Percentiles rank a stretch among this genome's conserved stretches.
These are phyloP conservation scores for Florisuga fusca DNA, from an alignment of 2,797 vertebrate genomes.

Conservation along the genomic window DNA sequence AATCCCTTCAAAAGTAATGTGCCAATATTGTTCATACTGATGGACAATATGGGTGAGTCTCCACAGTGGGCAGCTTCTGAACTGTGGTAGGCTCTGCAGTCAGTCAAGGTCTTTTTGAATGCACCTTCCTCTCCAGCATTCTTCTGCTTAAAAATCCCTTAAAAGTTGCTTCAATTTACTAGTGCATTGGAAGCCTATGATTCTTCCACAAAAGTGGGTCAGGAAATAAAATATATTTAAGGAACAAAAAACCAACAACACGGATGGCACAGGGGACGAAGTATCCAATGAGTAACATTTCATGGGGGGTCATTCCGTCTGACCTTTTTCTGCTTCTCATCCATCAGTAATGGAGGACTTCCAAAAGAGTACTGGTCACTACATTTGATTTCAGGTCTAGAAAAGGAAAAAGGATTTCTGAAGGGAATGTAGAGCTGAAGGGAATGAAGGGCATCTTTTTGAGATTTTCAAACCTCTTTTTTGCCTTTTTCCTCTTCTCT, in stretches of 20 bases:
- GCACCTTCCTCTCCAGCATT: no score
- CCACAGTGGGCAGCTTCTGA: no score
- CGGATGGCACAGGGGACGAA: no score
- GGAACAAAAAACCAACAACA: neutral
- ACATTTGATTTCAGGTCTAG: neutral
- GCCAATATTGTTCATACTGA: no score
- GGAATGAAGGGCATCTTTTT: no score
- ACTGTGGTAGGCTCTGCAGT: no score
- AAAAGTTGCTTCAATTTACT: no score
- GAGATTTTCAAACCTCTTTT: neutral
- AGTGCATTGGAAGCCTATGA: no score
- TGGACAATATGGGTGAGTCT: no score
- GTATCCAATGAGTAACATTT: neutral
- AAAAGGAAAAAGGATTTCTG: neutral
- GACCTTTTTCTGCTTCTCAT: neutral
- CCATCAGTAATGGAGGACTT: neutral
- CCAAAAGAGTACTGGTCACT: neutral
- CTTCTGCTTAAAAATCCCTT: no score
- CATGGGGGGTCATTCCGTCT: fast-evolving
- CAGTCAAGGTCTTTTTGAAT: no score
- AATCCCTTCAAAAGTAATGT: no score
- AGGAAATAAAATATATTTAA: neutral
- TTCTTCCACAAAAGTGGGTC: neutral
- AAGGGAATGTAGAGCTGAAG: neutral
- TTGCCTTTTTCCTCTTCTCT: neutral